Base-by-base conservation (phyloP, 92 coral and sea anemone species). In the Epizoanthus ramosus region DNA sequence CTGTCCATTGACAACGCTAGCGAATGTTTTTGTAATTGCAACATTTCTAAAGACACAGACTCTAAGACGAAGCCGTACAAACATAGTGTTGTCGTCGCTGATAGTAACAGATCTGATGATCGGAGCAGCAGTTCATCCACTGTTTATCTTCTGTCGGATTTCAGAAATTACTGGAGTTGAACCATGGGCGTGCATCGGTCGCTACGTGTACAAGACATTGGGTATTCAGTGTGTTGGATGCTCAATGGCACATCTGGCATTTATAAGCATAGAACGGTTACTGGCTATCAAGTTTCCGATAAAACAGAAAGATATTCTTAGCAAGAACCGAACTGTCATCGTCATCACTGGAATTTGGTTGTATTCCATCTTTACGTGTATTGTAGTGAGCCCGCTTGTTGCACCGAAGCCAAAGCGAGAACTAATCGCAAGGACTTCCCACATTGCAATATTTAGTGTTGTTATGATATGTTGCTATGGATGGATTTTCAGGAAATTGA, bases 201-300 rank as follows among this genome's bases (percentile, higher is more conserved):
- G 81, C 3, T 65, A 59, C 52, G 14, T 23, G 37, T 76, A 61
- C 45, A 76, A 59, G 17, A 41, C 50, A 8, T 21, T 61, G 22
- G 54, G 19, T 5, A 15, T 76, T 41, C 12, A 60, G 0, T 76
- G 70, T 14, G 71, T 59, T 2, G 81, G 81, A 13, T 53, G 69
- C 2, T 76, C 81, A 35, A 60, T 37, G 52, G 70, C 69, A 3
- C 81, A 76, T 76, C 21, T 76, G 70, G 41, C 58, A 33, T 60
- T 76, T 14, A 76, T 76, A 59, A 76, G 69, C 70, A 76, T 76
- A 37, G 81, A 76, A 76, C 37, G 81, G 24, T 21, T 19, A 59
- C 65, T 76, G 35, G 70, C 57, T 3, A 37, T 76, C 50, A 60
- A 41, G 22, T 76, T 9, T 60, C 52, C 69, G 8, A 43, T 41